Base-by-base conservation (phyloP, 2,888 invertebrate genomes). In the Rhabditoides inermis region DNA sequence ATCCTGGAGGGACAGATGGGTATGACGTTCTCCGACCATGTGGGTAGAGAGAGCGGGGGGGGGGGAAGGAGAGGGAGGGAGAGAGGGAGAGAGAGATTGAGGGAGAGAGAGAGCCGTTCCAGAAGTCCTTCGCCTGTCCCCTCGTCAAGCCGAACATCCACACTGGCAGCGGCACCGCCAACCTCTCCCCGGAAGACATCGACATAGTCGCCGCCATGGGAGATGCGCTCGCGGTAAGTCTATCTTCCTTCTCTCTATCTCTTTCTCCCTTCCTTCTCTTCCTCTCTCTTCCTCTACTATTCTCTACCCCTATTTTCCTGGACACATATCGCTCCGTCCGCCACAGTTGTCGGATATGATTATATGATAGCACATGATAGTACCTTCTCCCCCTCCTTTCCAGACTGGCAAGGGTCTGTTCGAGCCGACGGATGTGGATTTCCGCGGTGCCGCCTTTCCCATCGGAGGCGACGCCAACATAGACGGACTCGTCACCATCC, bases 391-490 rank as follows among this genome's bases (percentile, higher is more conserved):
- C n/a, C n/a, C n/a, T n/a, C n/a, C n/a, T 47, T 56, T 67, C 48
- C 44, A 70, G 63, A 65, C 73, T 20, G 73, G 73, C 1, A 45
- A 68, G 18, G 73, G 73, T n/a, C 55, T 73, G 1, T 73, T 70
- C 69, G 57, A 60, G 7, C 62, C 60, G 22, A 64, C 68, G 1
- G 60, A 67, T 30, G 68, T 73, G 4, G 73, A 73, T 35, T 73
- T 73, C 49, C 56, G 73, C 15, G 69, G 69, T 4, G 73, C 73
- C 1, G 71, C 70, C 4, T 73, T 73, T 53, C 70, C 73, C 4
- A 68, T 66, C 28, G 73, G 73, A 7, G 73, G 73, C 1, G 73
- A 73, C 53, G 73, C 73, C 3, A 73, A 65, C 35, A 68, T 74
- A 48, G 73, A 73, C 54, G 73, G 73, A 23, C 47, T 73, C 5